These are phyloP conservation scores for Hypolimnas misippus DNA, from an alignment of 2,888 invertebrate genomes.

Conservation along the genomic window DNA sequence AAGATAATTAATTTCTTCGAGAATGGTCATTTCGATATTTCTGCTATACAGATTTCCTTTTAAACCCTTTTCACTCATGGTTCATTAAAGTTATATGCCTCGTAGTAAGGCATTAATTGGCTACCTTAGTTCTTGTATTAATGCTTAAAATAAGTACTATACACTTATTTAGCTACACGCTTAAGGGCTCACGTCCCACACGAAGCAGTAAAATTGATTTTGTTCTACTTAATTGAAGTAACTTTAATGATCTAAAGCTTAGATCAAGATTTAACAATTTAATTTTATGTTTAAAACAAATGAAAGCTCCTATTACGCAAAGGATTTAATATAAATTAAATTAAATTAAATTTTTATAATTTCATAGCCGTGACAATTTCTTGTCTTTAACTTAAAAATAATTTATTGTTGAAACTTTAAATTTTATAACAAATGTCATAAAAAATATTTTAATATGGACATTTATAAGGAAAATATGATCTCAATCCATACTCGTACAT, in stretches of 20 bases:
- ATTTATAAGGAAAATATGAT: no score
- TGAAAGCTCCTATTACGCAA: background rate
- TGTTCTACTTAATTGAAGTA: constrained; percentile 33
- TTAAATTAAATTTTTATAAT: no score
- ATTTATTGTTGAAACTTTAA: no score
- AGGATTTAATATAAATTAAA: background rate
- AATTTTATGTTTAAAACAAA: background rate
- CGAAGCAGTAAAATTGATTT: constrained; percentile 33
- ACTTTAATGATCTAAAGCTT: constrained; percentile 22
- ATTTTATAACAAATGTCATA: no score
- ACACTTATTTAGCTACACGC: constrained; percentile 28
- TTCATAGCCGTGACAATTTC: no score
- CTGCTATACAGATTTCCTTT: constrained; percentile 12
- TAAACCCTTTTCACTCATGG: constrained; percentile 16
- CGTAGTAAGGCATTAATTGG: constrained; percentile 35
- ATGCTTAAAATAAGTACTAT: constrained; percentile 30
- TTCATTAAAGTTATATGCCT: constrained; percentile 27
- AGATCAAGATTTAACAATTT: constrained; percentile 14
- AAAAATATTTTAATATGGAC: no score
- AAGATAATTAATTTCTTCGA: no score
- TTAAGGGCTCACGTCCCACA: constrained; percentile 35
- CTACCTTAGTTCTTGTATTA: constrained; percentile 33
- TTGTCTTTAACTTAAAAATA: no score
- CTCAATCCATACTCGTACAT: no score
- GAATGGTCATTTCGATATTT: no score